phyloP scores from a whole-genome alignment of 2,113 vertebrate species.

The Leiothrix lutea region DNA sequence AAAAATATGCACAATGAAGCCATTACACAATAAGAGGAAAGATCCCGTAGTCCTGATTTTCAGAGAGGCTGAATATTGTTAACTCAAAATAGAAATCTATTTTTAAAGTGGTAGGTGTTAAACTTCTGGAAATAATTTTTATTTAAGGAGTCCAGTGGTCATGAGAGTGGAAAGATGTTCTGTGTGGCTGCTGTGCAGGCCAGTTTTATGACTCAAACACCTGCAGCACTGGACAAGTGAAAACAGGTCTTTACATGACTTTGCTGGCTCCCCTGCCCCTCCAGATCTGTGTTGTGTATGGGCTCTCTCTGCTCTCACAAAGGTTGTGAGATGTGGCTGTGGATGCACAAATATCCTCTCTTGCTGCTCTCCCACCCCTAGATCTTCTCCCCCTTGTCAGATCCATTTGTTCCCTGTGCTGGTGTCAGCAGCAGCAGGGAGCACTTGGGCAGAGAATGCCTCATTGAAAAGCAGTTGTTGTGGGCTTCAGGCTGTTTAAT shows the following conservation, averaged over 20 bases:
- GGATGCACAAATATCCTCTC: neutral
- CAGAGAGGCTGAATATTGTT: neutral
- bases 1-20: neutral
- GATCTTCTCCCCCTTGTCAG: neutral
- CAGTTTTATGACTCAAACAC: neutral
- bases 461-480: neutral
- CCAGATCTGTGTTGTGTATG: neutral
- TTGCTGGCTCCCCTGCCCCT: neutral
- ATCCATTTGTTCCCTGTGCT: neutral
- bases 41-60: neutral
- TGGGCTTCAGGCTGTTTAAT: constrained; percentile 22
- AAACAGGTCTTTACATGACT: neutral
- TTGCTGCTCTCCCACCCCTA: rapidly evolving
- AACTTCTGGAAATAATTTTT: neutral
- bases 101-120: neutral
- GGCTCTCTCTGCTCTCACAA: neutral
- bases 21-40: neutral
- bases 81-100: neutral
- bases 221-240: neutral
- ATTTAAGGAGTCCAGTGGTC: neutral
- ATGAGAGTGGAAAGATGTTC: neutral
- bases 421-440: neutral
- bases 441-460: neutral
- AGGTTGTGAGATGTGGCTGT: no score
- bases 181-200: rapidly evolving